These are phyloP conservation scores for Bombus difficillimus DNA, from an alignment of 1,140 invertebrate species.

Conservation along the genomic window DNA sequence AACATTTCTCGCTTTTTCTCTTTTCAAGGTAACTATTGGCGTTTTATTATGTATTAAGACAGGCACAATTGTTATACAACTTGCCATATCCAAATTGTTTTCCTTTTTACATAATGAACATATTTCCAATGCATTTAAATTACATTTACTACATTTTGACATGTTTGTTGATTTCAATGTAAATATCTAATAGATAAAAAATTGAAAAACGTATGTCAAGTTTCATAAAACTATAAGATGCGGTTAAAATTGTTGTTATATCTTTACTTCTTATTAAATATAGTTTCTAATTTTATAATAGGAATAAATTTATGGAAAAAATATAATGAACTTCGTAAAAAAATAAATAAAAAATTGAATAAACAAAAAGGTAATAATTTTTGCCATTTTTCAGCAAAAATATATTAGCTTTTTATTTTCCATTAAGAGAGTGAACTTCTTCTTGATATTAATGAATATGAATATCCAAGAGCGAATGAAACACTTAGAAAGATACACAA, in stretches of 20 bases:
- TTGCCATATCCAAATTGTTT: slow-evolving; percentile 11
- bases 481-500: slow-evolving; percentile 74
- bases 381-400: background rate
- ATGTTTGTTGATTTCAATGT: background rate
- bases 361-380: slow-evolving; percentile 46
- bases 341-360: slow-evolving; percentile 58
- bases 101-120: background rate
- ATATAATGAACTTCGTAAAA: slow-evolving; percentile 69
- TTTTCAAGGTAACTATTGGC: background rate
- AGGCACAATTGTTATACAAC: slow-evolving; percentile 32
- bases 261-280: slow-evolving; percentile 8
- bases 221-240: slow-evolving; percentile 13
- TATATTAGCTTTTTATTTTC: background rate
- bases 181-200: background rate
- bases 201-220: slow-evolving; percentile 10
- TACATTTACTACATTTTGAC: background rate
- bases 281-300: slow-evolving; percentile 5
- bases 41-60: background rate
- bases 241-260: slow-evolving; percentile 26
- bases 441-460: slow-evolving; percentile 75
- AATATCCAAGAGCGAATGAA: slow-evolving; percentile 80
- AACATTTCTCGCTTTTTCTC: slow-evolving; percentile 16
- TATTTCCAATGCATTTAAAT: slow-evolving; percentile 10
- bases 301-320: slow-evolving; percentile 48
- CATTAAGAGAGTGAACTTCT: slow-evolving; percentile 72